Evolutionary conservation across 1,140 invertebrate species (phyloP), one percentile per base, ranked within the genome.

Genomic region (Tetranychus cinnabarinus): DNA sequence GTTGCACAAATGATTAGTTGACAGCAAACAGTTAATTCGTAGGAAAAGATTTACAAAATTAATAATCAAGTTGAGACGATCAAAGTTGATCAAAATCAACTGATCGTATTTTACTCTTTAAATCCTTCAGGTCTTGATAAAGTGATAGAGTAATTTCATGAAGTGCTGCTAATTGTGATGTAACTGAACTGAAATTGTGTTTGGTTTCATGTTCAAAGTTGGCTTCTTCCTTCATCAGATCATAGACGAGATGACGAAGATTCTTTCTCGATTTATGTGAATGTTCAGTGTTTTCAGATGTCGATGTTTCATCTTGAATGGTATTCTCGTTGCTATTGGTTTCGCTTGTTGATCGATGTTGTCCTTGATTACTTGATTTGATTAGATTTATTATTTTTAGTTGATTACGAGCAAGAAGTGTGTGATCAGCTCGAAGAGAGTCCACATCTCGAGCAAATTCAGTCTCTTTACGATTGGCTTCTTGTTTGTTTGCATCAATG

Each of bases 331-430:
- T 23, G 5, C 33, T 31, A 34, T 39, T 60, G 10, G 7, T 12
- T 33, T 57, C 31, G 36, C 6, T 34, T 57, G 34, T 35, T 57
- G 56, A 37, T n/a, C 6, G 33, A 62, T 15, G 7, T 10, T 39
- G n/a, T 54, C 60, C 46, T 54, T 42, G 37, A 6, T 57, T 12
- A 23, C 23, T 23, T 23, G 23, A 23, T 48, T 64, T 64, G 33
- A 64, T 64, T 35, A 62, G 46, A 35, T 64, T 35, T 15, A 64
- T 64, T 15, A 64, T 64, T 34, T 61, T 54, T 34, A 62, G 52
- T 56, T 64, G 63, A 36, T 64, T 61, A 33, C 58, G 59, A 45
- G 63, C 45, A 2, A 64, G 33, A n/a, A 64, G 7, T 23, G 42
- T 47, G 36, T 61, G 60, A 39, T 64, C 63, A 35, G 60, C 60